Percentiles rank a stretch among this genome's conserved stretches.
Evolutionary conservation across 2,888 invertebrate genomes (phyloP).

Genomic region (Drosophila borealis): DNA sequence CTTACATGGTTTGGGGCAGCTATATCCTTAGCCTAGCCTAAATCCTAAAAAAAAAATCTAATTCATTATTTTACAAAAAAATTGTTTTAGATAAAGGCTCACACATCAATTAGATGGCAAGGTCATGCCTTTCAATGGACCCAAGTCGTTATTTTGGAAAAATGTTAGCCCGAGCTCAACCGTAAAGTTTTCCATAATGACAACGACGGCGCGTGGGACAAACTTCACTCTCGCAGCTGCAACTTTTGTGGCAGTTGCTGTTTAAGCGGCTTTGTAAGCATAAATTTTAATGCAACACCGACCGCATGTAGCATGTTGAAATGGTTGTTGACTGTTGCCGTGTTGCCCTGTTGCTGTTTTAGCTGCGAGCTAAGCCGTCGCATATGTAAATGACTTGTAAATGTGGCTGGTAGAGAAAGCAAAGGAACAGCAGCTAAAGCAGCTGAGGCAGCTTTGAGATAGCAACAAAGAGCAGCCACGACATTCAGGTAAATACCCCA

Average conservation of each 20-base stretch:
- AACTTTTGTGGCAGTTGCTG: slow-evolving; percentile 42
- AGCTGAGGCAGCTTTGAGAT: slow-evolving; percentile 24
- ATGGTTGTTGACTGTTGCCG: slow-evolving; percentile 31
- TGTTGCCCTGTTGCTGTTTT: slow-evolving; percentile 21
- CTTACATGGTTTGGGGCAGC: no score
- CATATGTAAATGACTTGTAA: slow-evolving; percentile 58
- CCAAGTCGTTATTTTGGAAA: slow-evolving; percentile 5
- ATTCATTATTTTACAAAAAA: not conserved
- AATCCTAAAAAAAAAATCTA: no score
- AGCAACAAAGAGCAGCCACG: slow-evolving; percentile 18
- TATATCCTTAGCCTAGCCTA: no score
- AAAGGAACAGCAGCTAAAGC: slow-evolving; percentile 13
- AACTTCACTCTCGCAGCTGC: slow-evolving; percentile 20
- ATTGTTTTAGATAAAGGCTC: not conserved
- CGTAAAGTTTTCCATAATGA: slow-evolving; percentile 10
- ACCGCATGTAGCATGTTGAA: slow-evolving; percentile 31
- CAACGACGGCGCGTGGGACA: slow-evolving; percentile 11
- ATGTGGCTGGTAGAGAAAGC: slow-evolving; percentile 19
- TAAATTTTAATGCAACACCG: slow-evolving; percentile 55
- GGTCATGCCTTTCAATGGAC: slow-evolving; percentile 6
- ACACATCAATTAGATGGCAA: slow-evolving; percentile 9
- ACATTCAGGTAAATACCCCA: slow-evolving; percentile 47
- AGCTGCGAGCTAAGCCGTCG: slow-evolving; percentile 22
- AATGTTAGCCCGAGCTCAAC: slow-evolving; percentile 2
- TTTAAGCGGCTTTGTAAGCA: slow-evolving; percentile 53